Conservation (phyloP, 2,113 vertebrate genomes). For the Solea senegalensis region DNA sequence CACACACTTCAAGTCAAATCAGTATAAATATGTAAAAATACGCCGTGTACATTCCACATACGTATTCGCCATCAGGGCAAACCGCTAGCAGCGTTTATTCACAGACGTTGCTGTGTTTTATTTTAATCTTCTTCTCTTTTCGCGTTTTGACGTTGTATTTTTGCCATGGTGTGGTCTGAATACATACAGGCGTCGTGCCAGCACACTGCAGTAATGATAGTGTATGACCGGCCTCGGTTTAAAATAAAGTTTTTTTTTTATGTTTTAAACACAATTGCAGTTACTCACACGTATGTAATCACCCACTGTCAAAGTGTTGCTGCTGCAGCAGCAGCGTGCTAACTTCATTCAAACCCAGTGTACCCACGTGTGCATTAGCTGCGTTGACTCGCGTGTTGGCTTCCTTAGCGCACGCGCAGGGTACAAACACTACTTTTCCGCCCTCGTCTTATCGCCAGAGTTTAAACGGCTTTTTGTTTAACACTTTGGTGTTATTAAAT, state of each 20-base stretch:
- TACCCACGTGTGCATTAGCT: conserved; percentile 48
- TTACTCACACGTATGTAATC: background rate
- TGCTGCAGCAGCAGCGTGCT: background rate
- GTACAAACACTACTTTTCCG: background rate
- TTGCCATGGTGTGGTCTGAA: background rate
- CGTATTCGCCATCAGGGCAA: too few relatives aligned
- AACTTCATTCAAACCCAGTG: conserved; percentile 32
- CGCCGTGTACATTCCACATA: background rate
- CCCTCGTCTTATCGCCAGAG: background rate
- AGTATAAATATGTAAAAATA: background rate
- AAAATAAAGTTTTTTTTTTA: too few relatives aligned
- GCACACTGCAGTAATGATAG: conserved; percentile 30
- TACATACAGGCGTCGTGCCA: conserved; percentile 11
- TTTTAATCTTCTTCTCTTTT: too few relatives aligned
- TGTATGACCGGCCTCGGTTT: background rate
- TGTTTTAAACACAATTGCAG: too few relatives aligned
- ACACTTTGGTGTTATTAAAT: too few relatives aligned
- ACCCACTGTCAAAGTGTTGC: background rate
- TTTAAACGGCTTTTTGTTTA: background rate
- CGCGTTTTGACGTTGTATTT: too few relatives aligned
- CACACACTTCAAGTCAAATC: background rate
- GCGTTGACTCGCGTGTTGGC: conserved; percentile 51
- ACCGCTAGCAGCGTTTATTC: too few relatives aligned
- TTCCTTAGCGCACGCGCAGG: conserved; percentile 49
- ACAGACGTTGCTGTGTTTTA: too few relatives aligned